These are phyloP conservation scores for Rhynchomys soricoides DNA, from an alignment of 2,113 vertebrate species.

Conservation along the genomic window DNA sequence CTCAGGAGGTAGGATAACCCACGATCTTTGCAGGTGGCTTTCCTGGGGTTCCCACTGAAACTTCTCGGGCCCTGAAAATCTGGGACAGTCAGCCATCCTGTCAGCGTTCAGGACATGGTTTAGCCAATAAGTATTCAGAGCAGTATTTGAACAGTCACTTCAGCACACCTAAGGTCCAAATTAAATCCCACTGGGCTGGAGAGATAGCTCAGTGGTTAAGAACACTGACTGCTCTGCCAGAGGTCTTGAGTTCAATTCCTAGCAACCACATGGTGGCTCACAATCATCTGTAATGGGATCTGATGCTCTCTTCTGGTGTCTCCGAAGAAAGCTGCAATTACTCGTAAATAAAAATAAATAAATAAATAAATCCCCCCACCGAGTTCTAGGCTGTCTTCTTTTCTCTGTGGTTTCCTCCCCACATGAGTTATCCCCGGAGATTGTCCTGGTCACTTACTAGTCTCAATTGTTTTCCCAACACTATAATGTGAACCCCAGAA, in stretches of 20 bases:
- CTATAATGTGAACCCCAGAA: neutral
- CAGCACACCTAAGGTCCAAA: neutral
- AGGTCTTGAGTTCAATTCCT: no score
- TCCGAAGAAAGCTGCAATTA: no score
- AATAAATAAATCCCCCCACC: no score
- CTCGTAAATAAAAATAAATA: no score
- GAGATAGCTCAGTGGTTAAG: no score
- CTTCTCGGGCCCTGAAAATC: neutral
- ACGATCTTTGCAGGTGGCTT: no score
- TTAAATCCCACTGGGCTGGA: neutral
- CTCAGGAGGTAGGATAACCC: neutral
- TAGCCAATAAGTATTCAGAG: neutral
- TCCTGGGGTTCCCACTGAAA: neutral
- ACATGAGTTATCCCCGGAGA: neutral
- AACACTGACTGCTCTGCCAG: no score
- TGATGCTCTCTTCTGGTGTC: no score
- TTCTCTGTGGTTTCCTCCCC: conserved; percentile 49
- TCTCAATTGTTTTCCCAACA: conserved; percentile 16
- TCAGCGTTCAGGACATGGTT: neutral
- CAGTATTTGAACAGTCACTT: neutral
- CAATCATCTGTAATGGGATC: no score
- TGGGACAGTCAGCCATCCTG: neutral
- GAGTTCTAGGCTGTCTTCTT: neutral
- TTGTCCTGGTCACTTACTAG: conserved; percentile 10
- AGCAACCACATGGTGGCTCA: no score